Percentiles rank a stretch among this genome's conserved stretches.
phyloP scores from a whole-genome alignment of 2,113 vertebrate genomes.

The Ploceus nigricollis region DNA sequence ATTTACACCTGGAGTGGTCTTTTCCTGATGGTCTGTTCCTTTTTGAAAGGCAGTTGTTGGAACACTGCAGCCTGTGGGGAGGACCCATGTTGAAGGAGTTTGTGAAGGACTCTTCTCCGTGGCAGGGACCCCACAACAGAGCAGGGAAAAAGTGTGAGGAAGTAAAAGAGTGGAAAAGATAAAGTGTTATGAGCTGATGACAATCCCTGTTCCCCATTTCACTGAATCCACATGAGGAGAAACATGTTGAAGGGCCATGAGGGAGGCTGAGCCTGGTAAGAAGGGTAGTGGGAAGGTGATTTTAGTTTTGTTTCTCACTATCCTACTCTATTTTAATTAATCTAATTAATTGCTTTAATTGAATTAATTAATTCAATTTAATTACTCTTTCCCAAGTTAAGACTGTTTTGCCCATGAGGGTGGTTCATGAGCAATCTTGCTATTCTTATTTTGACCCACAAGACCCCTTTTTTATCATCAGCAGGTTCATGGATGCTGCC shows the following conservation, averaged over 20 bases:
- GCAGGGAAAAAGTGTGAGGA: neutral
- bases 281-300: neutral
- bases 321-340: neutral
- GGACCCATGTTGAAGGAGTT: neutral
- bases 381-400: neutral
- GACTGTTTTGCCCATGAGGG: neutral
- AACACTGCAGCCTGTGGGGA: neutral
- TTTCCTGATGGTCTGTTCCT: neutral
- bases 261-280: neutral
- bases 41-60: neutral
- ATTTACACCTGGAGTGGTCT: neutral
- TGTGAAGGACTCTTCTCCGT: neutral
- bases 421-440: neutral
- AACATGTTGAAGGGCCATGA: neutral
- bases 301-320: neutral
- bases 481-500: neutral
- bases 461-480: neutral
- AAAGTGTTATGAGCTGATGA: neutral
- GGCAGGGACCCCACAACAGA: neutral
- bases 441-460: neutral
- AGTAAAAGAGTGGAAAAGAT: neutral
- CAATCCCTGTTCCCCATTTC: rapidly evolving
- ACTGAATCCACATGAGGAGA: neutral
- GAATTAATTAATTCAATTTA: neutral
- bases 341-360: neutral